Percentiles rank a stretch among this genome's conserved stretches.
These are phyloP conservation scores for Oscheius sp. DNA, from an alignment of 2,888 invertebrate species.

Conservation along the genomic window DNA sequence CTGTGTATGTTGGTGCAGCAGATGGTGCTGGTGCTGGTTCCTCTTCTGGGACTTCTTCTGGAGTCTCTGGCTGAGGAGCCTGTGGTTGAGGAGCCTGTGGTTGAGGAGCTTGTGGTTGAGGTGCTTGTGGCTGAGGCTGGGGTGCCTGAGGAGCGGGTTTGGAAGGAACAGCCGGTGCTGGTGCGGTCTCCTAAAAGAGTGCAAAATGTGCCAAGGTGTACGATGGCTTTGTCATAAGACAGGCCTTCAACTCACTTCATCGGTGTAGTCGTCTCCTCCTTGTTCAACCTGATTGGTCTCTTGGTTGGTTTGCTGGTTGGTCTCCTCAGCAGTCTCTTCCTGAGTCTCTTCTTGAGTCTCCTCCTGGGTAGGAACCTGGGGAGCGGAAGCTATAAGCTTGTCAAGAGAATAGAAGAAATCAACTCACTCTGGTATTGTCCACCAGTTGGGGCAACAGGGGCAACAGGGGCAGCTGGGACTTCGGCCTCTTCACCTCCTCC, in stretches of 20 bases:
- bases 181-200: neutral
- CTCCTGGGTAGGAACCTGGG: neutral
- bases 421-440: slow-evolving; percentile 8
- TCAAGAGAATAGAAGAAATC: too few species aligned
- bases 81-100: too few species aligned
- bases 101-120: neutral
- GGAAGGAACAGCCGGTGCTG: neutral
- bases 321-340: slow-evolving; percentile 2
- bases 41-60: too few species aligned
- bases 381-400: neutral
- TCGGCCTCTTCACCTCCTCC: neutral
- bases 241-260: neutral
- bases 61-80: neutral
- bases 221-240: neutral
- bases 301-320: too few species aligned
- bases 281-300: neutral
- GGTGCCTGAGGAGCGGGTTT: too few species aligned
- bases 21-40: neutral
- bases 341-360: slow-evolving; percentile 5
- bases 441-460: neutral
- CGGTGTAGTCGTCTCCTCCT: slow-evolving; percentile 14
- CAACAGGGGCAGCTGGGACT: neutral
- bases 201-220: neutral
- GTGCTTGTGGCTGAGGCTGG: neutral
- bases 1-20: neutral